A percentile compares a stretch with the other conserved stretches of the same genome.
Evolutionary conservation across 2,888 invertebrate species (phyloP).

Genomic region (Harpalus rubripes): DNA sequence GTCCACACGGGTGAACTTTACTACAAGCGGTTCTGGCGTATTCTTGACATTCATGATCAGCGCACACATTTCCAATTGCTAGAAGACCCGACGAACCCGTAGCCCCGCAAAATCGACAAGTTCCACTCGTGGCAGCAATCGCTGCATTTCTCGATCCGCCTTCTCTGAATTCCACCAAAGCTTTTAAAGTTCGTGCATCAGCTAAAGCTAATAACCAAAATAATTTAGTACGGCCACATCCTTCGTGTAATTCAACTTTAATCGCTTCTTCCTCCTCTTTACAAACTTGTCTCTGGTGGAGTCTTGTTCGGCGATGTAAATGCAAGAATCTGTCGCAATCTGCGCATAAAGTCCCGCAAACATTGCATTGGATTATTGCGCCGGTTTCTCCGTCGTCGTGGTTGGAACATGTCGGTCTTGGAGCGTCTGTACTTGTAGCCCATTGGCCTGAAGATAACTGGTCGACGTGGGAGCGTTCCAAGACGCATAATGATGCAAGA

Average conservation of each 20-base stretch:
- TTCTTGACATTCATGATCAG: conserved; percentile 95
- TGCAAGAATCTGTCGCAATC: conserved; percentile 98
- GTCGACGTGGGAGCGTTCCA: conserved; percentile 95
- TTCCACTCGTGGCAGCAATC: conserved; percentile 80
- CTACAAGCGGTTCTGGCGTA: conserved; percentile 90
- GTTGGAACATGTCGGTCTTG: conserved; percentile 93
- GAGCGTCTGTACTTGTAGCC: conserved; percentile 80
- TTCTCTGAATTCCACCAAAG: conserved; percentile 93
- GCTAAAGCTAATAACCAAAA: conserved; percentile 97
- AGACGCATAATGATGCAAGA: conserved; percentile 93
- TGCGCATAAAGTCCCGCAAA: conserved; percentile 95
- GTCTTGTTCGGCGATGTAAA: conserved; percentile 91
- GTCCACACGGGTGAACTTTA: conserved; percentile 91
- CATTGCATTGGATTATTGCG: conserved; percentile 94
- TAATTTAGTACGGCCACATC: conserved; percentile 96
- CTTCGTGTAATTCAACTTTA: conserved; percentile 95
- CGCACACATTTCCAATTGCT: conserved; percentile 95
- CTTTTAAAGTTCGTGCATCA: conserved; percentile 95
- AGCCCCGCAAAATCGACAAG: conserved; percentile 95
- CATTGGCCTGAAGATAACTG: conserved; percentile 88
- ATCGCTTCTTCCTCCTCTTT: conserved; percentile 98
- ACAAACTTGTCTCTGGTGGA: conserved; percentile 92
- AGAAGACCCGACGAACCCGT: conserved; percentile 90
- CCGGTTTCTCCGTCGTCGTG: conserved; percentile 97
- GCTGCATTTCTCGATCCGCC: conserved; percentile 80